phyloP scores from a whole-genome alignment of 1,140 invertebrate genomes.

The Anastrepha obliqua region DNA sequence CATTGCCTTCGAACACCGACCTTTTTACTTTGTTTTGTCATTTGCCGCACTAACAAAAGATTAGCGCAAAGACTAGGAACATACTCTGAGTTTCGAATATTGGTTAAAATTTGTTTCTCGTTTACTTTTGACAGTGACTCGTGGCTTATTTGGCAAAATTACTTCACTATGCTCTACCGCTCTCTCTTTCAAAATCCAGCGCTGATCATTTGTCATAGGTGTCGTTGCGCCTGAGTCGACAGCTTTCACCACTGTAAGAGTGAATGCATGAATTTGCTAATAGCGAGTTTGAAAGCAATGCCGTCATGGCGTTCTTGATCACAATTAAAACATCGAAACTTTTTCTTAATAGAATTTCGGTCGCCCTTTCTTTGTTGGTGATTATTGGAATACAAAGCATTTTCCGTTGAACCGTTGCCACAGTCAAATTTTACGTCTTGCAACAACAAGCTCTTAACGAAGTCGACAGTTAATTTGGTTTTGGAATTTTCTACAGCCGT shows the following conservation, averaged over 20 bases:
- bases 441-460: neutral
- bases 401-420: neutral
- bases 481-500: neutral
- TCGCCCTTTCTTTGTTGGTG: no score
- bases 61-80: no score
- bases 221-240: neutral
- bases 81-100: neutral
- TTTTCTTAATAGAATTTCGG: no score
- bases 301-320: no score
- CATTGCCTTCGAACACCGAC: no score
- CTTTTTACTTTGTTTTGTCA: no score
- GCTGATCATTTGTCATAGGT: neutral
- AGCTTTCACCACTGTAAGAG: no score
- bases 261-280: no score
- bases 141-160: neutral
- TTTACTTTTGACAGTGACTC: neutral
- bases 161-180: neutral
- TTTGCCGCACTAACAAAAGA: no score
- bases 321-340: no score
- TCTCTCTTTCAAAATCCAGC: neutral
- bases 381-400: no score
- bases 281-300: no score
- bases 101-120: neutral
- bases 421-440: neutral
- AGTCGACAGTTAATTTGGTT: neutral